Base-by-base conservation (phyloP, 2,797 vertebrate species). In the Microctenopoma steveboyesi region DNA sequence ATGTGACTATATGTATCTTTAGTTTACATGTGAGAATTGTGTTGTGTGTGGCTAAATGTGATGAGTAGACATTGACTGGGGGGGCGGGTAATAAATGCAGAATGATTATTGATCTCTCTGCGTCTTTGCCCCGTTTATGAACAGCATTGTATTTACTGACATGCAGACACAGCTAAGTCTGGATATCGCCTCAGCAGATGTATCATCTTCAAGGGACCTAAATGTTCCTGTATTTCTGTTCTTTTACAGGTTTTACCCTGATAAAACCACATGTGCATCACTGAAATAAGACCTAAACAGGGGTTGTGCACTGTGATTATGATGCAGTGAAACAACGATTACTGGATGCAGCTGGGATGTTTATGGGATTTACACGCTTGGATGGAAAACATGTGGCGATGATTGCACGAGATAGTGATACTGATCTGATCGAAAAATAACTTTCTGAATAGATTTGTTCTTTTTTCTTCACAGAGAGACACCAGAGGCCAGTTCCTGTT, bases 401-500 rank as follows among this genome's bases (percentile, higher is more conserved):
- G 1, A 52, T 61, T 59, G 25, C 11, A 46, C 14, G 0, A 7
- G 30, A 30, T 35, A 12, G 11, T 53, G 40, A 49, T 56, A 12
- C 28, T 30, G 28, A 30, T 30, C 28, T 30, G 28, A 30, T 30
- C 28, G 58, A 0, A 12, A 40, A 52, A 47, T 8, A 57, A 35
- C 27, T 28, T 27, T 7, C 11, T 43, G 16, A 60, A 46, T 15
- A 8, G 9, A 72, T 60, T 1, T 13, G 13, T 33, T 52, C 63
- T 77, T 78, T 81, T 88, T 91, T 55, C 68, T 91, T 94, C 92
- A 43, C 94, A 99, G 98, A 96, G 94, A 90, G 97, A 99, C 81
- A 98, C 97, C 63, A 98, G 96, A 92, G 97, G 98, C 52, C 98
- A 99, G 87, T 97, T 97, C 91, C 94, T 99, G 59, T 90, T 99